Evolutionary conservation across 2,113 vertebrate species (phyloP).

Genomic region (Prolemur simus): DNA sequence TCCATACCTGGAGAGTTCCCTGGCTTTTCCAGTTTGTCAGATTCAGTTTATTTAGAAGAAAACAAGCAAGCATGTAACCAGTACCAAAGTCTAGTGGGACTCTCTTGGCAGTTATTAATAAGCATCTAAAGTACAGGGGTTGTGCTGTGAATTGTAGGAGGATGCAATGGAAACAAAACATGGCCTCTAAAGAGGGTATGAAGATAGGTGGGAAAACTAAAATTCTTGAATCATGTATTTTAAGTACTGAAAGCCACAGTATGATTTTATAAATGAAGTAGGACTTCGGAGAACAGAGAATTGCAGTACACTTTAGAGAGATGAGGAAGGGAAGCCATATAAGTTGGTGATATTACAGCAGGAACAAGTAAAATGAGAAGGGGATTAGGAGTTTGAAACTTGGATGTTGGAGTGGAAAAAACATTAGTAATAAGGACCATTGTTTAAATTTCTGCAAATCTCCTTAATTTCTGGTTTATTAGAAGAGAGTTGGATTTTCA

Average conservation of each 20-base stretch:
- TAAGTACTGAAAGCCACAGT: constrained; percentile 29
- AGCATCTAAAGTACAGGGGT: neutral
- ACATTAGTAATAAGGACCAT: neutral
- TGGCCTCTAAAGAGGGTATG: neutral
- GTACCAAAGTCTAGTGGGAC: neutral
- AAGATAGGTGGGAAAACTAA: neutral
- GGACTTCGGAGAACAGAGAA: neutral
- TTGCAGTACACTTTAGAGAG: neutral
- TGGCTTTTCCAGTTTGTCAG: neutral
- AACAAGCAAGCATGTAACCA: neutral
- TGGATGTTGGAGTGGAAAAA: neutral
- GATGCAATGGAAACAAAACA: neutral
- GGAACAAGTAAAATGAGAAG: neutral
- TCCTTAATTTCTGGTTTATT: neutral
- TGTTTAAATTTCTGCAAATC: constrained; percentile 9
- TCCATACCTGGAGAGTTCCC: neutral
- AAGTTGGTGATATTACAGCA: neutral
- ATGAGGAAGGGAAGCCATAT: neutral
- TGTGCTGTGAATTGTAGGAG: neutral
- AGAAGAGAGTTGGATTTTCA: neutral
- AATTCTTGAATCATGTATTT: neutral
- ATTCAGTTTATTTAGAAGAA: constrained; percentile 26
- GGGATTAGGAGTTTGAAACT: neutral
- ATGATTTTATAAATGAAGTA: neutral
- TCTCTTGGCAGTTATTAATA: neutral